Base-by-base conservation (phyloP, 2,888 invertebrate species). In the Pristionchus exspectatus region DNA sequence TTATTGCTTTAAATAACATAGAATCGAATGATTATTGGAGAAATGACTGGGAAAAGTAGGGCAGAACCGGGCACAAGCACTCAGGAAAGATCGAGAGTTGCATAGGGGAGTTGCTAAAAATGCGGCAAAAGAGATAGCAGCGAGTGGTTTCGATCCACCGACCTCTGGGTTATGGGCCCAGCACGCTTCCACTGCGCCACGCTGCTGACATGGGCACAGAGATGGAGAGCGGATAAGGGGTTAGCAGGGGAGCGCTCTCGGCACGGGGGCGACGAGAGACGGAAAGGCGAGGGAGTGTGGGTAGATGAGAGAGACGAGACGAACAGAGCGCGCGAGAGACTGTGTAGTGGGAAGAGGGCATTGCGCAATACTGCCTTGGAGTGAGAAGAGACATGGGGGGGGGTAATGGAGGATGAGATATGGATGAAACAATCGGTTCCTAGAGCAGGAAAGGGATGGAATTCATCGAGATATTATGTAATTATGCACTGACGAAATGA, bases 111-210 rank as follows among this genome's bases (percentile, higher is more conserved):
- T 44, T 9, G 77, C 56, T 16, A 84, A 84, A 84, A 84, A 84
- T 84, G 83, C 7, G 33, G 38, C 44, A 86, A 86, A 86, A 59
- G 38, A 44, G 54, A 89, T 93, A 92, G 92, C 92, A 92, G 91
- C 91, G 92, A 92, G 94, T 94, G 94, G 95, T 95, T 95, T 95
- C 95, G 95, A 95, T 95, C 95, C 94, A 97, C 97, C 97, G 97
- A 97, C 97, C 97, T 97, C 97, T 97, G 97, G 97, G 97, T 97
- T 97, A 97, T 97, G 97, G 97, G 97, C 97, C 97, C 97, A 97
- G 97, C 97, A 97, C 97, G 97, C 97, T 97, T 92, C 92, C 92
- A 92, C 92, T 92, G 92, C 92, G 92, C 92, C 92, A 92, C 92
- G 92, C 92, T 92, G 92, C 92, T 92, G 90, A 77, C 69, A 33